Evolutionary conservation across 2,888 invertebrate genomes (phyloP), one percentile per base, ranked within the genome.

Genomic region (Notodonta ziczac): DNA sequence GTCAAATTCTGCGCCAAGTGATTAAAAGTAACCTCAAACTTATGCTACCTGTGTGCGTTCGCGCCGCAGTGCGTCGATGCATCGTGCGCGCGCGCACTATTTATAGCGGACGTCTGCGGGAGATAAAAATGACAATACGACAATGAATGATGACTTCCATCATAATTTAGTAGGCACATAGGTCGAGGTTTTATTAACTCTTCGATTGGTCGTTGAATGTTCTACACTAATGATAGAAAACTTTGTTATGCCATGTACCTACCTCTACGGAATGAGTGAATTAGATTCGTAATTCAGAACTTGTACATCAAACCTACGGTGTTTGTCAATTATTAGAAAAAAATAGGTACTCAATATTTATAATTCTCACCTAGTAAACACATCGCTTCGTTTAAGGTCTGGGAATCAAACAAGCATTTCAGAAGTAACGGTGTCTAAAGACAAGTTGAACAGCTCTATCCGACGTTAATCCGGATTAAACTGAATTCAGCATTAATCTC

Each of bases 31-130:
- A 6, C 35, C 6, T 35, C 35, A 7, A 6, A 7, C 35, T 35
- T 5, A 46, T 5, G 9, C 5, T n/a, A 46, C 46, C 46, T 46
- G n/a, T 5, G 46, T 42, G 42, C 10, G 42, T 42, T 10, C 5
- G 32, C 13, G 13, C 52, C 52, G 52, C 32, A 52, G 32, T 24
- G 6, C 50, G 46, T 50, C 24, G 32, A 53, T 13, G 53, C 55
- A 16, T 57, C 9, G 51, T 32, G 24, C 58, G 60, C 56, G 51
- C 56, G 51, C 56, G 51, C 51, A 56, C 51, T 68, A 70, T 72
- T 72, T 68, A 72, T 70, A 70, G 61, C 61, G 53, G 14, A 44
- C 53, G 68, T 66, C 69, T 61, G 69, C 67, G 70, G 68, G 72
- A 70, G 70, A 68, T 69, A 66, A 62, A 61, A 62, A 59, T 61